These are phyloP conservation scores for Otis tarda DNA, from an alignment of 2,113 vertebrate species.

Conservation along the genomic window DNA sequence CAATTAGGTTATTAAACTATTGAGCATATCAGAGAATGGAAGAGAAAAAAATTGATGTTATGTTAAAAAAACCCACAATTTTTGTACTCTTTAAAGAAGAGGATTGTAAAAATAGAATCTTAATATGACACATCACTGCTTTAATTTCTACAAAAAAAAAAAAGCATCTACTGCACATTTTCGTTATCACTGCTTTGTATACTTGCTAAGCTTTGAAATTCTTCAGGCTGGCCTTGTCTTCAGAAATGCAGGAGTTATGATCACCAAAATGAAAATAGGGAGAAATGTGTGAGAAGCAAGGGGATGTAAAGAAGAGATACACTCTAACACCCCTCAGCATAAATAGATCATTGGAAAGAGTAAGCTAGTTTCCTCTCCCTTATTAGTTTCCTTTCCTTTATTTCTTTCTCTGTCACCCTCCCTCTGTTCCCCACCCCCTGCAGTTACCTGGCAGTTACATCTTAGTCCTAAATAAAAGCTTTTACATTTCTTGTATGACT, in stretches of 20 bases:
- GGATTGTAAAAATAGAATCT: background rate
- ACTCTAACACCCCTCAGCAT: background rate
- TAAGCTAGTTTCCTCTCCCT: background rate
- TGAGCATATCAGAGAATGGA: background rate
- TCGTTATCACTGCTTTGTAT: background rate
- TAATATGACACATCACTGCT: background rate
- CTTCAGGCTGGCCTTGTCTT: background rate
- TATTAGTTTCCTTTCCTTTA: background rate
- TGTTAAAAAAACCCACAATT: background rate
- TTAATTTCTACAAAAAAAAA: background rate
- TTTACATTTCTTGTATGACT: background rate
- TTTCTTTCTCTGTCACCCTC: background rate
- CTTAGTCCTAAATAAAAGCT: background rate
- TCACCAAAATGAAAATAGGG: background rate
- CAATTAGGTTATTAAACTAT: background rate
- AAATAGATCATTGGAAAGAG: background rate
- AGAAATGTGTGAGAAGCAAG: background rate
- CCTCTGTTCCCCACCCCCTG: fast-evolving
- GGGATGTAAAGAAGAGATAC: background rate
- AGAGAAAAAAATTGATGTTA: background rate
- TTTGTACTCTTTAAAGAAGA: background rate
- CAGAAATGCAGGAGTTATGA: background rate
- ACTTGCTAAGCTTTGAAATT: background rate
- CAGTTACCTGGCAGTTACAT: background rate
- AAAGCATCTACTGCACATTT: background rate